Percentiles rank a stretch among this genome's conserved stretches.
Conservation (phyloP, 1,140 invertebrate genomes). For the Apis laboriosa region DNA sequence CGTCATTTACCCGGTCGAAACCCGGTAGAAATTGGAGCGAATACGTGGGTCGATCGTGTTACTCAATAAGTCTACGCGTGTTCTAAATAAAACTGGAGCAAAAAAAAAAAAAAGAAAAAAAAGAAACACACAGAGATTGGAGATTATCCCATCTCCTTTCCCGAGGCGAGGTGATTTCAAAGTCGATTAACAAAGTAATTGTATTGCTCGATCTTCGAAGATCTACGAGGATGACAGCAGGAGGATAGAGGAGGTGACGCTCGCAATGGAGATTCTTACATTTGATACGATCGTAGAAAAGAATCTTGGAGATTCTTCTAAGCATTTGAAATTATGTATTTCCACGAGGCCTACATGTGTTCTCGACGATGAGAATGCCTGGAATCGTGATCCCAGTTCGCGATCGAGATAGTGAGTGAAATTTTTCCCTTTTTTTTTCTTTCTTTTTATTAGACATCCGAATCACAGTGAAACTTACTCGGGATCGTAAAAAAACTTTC, state of each 20-base stretch:
- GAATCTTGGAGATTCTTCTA: neutral
- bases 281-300: neutral
- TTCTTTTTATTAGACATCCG: too few relatives aligned
- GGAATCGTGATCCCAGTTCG: neutral
- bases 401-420: neutral
- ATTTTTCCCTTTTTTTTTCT: neutral
- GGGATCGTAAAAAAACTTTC: neutral
- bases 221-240: neutral
- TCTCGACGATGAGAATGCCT: neutral
- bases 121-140: too few relatives aligned
- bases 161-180: neutral
- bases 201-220: neutral
- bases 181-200: neutral
- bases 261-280: neutral
- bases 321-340: neutral
- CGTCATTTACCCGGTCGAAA: slow-evolving; percentile 61
- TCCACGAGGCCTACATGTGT: neutral
- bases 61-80: slow-evolving; percentile 9
- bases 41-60: slow-evolving; percentile 38
- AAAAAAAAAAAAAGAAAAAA: too few relatives aligned
- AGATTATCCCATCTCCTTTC: neutral
- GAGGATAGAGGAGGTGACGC: too few relatives aligned
- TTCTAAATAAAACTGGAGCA: neutral
- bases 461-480: neutral
- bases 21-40: slow-evolving; percentile 64